These are phyloP conservation scores for Salarias fasciatus DNA, from an alignment of 2,797 vertebrate species.

Conservation along the genomic window DNA sequence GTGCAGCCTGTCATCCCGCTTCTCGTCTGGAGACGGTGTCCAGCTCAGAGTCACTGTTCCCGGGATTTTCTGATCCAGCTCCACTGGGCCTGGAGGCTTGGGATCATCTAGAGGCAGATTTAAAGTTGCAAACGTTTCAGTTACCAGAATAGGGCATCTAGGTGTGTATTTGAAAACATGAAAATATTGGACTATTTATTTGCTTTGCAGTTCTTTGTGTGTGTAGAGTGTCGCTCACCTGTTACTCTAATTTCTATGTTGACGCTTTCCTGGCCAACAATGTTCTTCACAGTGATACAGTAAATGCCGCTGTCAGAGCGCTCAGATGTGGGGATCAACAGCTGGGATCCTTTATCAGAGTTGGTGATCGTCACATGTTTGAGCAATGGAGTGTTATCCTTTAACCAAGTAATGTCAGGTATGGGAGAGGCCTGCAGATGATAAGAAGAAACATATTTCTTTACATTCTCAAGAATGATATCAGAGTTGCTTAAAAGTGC, in stretches of 20 bases:
- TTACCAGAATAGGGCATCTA: too few relatives aligned
- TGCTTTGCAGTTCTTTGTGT: too few relatives aligned
- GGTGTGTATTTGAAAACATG: too few relatives aligned
- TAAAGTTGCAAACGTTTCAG: neutral
- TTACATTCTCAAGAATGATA: neutral
- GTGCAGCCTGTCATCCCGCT: constrained; percentile 81
- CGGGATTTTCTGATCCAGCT: constrained; percentile 84
- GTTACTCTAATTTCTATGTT: constrained; percentile 86
- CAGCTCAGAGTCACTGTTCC: constrained; percentile 89
- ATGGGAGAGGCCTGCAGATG: constrained; percentile 85
- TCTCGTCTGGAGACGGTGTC: constrained; percentile 90
- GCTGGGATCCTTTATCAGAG: constrained; percentile 81
- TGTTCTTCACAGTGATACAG: constrained; percentile 81
- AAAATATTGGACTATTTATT: too few relatives aligned
- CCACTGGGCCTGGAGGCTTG: constrained; percentile 85
- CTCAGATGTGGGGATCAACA: constrained; percentile 86
- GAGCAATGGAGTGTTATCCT: constrained; percentile 83
- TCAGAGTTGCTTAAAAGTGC: neutral
- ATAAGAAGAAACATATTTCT: neutral
- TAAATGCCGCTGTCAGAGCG: constrained; percentile 85
- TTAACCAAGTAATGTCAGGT: constrained; percentile 87
- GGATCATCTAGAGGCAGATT: constrained; percentile 82
- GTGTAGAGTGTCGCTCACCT: constrained; percentile 82
- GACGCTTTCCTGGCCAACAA: constrained; percentile 81
- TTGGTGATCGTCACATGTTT: constrained; percentile 80